Evolutionary conservation across 2,888 invertebrate species (phyloP).

Genomic region (Lydus trimaculatus): DNA sequence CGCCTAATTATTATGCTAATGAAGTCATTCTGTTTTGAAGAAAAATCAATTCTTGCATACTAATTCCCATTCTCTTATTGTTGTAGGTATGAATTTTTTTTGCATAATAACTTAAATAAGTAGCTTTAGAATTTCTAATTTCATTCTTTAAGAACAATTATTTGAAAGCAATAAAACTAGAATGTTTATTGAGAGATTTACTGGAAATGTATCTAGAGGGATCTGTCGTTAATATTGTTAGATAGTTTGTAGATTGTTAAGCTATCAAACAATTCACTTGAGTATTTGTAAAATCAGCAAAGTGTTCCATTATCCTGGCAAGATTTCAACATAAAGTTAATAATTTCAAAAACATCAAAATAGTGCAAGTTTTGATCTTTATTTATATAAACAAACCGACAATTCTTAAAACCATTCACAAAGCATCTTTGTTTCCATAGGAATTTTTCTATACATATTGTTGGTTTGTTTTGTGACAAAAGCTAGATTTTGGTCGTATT

Average conservation of each 20-base stretch:
- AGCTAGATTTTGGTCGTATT: background rate
- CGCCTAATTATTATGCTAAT: background rate
- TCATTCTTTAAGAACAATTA: too few species aligned
- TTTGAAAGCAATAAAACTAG: background rate
- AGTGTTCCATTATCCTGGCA: background rate
- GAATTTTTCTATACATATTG: background rate
- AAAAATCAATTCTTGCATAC: background rate
- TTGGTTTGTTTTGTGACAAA: background rate
- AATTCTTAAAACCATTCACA: background rate
- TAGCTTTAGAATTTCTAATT: background rate
- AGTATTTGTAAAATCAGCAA: constrained; percentile 3
- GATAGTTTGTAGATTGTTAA: background rate
- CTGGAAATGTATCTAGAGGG: background rate
- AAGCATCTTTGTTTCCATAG: background rate
- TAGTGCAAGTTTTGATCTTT: background rate
- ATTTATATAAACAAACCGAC: constrained; percentile 1
- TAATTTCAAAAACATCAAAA: background rate
- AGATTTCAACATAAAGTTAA: background rate
- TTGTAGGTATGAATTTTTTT: background rate
- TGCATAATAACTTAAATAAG: too few species aligned
- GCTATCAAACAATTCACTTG: background rate
- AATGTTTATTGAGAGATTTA: background rate
- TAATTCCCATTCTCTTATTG: background rate
- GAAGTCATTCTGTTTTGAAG: background rate
- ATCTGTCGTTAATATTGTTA: background rate